These are phyloP conservation scores for Rattus rattus DNA, from an alignment of 2,113 vertebrate genomes.

Conservation along the genomic window DNA sequence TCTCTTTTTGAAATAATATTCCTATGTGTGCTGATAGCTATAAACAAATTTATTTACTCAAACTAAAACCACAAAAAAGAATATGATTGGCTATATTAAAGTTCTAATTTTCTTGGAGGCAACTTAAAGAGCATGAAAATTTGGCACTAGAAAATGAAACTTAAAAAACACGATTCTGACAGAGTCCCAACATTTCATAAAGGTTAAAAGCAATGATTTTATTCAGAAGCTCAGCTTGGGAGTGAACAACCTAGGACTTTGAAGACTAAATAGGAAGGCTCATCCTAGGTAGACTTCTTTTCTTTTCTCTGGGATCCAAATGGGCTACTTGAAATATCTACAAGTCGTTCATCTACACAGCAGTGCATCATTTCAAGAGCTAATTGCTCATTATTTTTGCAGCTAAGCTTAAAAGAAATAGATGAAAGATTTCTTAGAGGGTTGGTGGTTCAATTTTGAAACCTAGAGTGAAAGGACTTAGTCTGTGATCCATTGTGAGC, in stretches of 20 bases:
- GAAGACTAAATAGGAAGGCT: conserved; percentile 77
- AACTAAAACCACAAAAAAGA: background rate
- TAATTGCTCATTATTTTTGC: conserved; percentile 82
- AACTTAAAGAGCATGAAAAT: conserved; percentile 68
- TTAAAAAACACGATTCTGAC: conserved; percentile 71
- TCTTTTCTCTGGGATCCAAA: conserved; percentile 73
- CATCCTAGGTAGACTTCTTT: conserved; percentile 71
- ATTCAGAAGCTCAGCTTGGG: conserved; percentile 75
- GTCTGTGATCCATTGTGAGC: conserved; percentile 79
- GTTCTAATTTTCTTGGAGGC: conserved; percentile 61
- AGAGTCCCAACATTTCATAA: conserved; percentile 58
- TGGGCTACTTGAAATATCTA: conserved; percentile 78
- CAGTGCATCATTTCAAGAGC: conserved; percentile 73
- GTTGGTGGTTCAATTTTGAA: conserved; percentile 73
- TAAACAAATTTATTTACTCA: conserved; percentile 51
- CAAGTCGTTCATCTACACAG: conserved; percentile 77
- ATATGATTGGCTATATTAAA: conserved; percentile 30
- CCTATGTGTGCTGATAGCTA: background rate
- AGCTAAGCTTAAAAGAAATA: conserved; percentile 69
- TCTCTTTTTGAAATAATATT: background rate
- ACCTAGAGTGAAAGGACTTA: conserved; percentile 74
- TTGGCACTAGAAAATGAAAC: conserved; percentile 63
- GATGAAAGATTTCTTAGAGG: conserved; percentile 74
- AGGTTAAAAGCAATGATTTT: conserved; percentile 77
- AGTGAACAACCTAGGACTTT: conserved; percentile 71